Evolutionary conservation across 1,140 invertebrate genomes (phyloP).

Genomic region (Capitella teleta): DNA sequence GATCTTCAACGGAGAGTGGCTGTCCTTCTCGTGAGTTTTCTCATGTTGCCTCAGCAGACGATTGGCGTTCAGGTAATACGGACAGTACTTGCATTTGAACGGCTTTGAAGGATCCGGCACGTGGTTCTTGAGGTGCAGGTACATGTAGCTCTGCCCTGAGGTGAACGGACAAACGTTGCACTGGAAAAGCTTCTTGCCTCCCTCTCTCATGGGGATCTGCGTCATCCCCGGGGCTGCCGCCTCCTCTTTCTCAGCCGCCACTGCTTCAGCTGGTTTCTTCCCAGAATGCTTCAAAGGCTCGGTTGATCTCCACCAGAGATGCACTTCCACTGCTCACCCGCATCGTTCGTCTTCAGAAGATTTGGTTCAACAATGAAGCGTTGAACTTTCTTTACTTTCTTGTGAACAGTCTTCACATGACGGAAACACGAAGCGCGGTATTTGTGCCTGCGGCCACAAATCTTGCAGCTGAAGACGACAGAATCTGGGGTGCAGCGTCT

Average conservation of each 20-base stretch:
- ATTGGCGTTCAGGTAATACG: conserved; percentile 57
- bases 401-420: neutral
- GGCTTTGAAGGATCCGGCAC: conserved; percentile 55
- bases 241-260: neutral
- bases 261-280: neutral
- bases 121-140: conserved; percentile 62
- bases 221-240: neutral
- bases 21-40: conserved; percentile 25
- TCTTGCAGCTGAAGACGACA: too few relatives aligned
- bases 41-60: conserved; percentile 39
- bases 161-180: conserved; percentile 68
- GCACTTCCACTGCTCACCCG: too few relatives aligned
- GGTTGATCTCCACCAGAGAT: too few relatives aligned
- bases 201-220: neutral
- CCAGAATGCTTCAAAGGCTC: too few relatives aligned
- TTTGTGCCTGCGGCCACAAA: neutral
- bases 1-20: conserved; percentile 6
- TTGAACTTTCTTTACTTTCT: too few relatives aligned
- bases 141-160: conserved; percentile 52
- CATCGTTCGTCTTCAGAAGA: too few relatives aligned
- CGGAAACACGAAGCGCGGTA: neutral
- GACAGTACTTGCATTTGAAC: conserved; percentile 70
- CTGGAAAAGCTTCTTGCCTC: conserved; percentile 23
- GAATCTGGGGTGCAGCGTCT: too few relatives aligned
- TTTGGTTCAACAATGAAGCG: too few relatives aligned